Conservation (phyloP, 2,797 vertebrate species). For the Pseudotriccus pelzelni region DNA sequence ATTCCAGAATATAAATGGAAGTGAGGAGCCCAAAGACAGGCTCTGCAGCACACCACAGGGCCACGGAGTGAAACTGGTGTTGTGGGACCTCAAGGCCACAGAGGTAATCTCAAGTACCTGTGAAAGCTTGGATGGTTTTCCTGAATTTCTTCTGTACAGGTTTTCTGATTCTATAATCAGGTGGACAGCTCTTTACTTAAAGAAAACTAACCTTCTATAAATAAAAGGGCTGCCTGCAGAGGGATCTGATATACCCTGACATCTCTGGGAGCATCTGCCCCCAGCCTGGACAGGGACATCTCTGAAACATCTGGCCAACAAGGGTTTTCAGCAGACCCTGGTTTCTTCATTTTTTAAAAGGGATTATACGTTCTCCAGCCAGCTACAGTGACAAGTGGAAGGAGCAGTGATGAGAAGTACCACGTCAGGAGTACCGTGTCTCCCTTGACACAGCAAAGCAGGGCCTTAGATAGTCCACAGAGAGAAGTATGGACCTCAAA, state of each 20-base stretch:
- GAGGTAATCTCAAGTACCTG: background rate
- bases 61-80: background rate
- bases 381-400: background rate
- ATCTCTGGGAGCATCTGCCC: background rate
- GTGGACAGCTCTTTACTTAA: background rate
- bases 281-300: background rate
- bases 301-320: background rate
- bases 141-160: background rate
- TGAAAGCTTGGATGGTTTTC: background rate
- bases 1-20: background rate
- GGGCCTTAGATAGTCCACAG: background rate
- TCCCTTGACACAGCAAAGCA: background rate
- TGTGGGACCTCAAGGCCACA: background rate
- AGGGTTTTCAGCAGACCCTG: background rate
- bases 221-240: background rate
- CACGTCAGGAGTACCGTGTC: background rate
- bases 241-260: background rate
- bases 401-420: background rate
- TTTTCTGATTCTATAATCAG: background rate
- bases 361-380: background rate
- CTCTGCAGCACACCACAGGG: background rate
- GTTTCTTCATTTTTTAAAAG: background rate
- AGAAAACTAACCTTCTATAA: background rate
- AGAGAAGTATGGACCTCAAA: background rate
- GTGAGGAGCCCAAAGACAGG: fast-evolving